Percentiles rank a stretch among this genome's conserved stretches.
Evolutionary conservation across 2,888 invertebrate species (phyloP).

Genomic region (Nomada goodeniana): DNA sequence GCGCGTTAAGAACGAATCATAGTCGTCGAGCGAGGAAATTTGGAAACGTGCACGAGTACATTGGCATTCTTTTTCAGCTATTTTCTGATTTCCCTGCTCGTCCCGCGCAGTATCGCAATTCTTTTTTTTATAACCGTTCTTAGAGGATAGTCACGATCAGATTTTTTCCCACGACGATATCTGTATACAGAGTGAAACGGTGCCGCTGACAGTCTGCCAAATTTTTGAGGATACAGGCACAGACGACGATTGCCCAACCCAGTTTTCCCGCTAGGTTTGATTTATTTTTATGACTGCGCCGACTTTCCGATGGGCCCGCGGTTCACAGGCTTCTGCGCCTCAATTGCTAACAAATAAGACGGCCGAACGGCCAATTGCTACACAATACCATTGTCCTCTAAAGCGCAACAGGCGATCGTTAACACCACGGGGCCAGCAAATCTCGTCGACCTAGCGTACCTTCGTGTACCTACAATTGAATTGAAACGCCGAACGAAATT

Average conservation of each 20-base stretch:
- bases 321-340: not conserved
- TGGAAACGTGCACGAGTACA: too few relatives aligned
- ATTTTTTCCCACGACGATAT: not conserved
- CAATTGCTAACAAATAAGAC: conserved; percentile 7
- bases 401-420: not conserved
- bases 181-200: conserved; percentile 60
- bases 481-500: not conserved
- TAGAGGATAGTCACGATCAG: not conserved
- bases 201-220: conserved; percentile 69
- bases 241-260: conserved; percentile 54
- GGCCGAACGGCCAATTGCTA: not conserved
- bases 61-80: not conserved
- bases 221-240: conserved; percentile 58
- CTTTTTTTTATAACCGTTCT: too few relatives aligned
- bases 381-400: conserved; percentile 22
- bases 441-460: not conserved
- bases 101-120: too few relatives aligned
- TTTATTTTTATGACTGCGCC: conserved; percentile 60
- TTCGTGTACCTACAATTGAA: not conserved
- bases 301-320: conserved; percentile 24
- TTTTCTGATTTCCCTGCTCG: not conserved
- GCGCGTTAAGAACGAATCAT: too few relatives aligned
- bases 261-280: conserved; percentile 46
- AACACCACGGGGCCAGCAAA: not conserved
- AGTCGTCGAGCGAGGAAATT: too few relatives aligned